phyloP scores from a whole-genome alignment of 2,888 invertebrate genomes.

The Drosophila ochracea region DNA sequence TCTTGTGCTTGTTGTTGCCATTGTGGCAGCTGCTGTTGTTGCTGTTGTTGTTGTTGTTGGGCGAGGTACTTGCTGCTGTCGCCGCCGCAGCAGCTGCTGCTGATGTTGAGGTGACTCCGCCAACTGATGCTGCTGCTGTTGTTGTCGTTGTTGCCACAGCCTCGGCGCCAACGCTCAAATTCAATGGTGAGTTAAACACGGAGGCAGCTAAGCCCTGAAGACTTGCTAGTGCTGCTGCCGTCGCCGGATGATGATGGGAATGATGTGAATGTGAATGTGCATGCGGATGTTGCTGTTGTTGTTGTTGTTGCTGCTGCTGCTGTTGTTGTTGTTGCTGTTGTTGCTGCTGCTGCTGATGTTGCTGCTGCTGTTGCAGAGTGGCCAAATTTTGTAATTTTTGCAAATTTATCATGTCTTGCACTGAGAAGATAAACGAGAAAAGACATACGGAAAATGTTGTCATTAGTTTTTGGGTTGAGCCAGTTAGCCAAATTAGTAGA shows the following conservation, averaged over 20 bases:
- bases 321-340: slow-evolving; percentile 65
- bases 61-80: slow-evolving; percentile 45
- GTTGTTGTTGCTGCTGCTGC: slow-evolving; percentile 82
- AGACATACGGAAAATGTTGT: slow-evolving; percentile 64
- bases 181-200: slow-evolving; percentile 92
- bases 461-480: slow-evolving; percentile 68
- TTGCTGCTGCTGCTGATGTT: slow-evolving; percentile 72
- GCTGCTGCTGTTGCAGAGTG: slow-evolving; percentile 88
- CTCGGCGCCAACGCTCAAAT: slow-evolving; percentile 90
- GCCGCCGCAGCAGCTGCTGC: slow-evolving; percentile 32
- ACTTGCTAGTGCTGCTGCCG: slow-evolving; percentile 87
- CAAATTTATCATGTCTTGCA: slow-evolving; percentile 86
- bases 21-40: slow-evolving; percentile 35
- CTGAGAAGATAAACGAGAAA: slow-evolving; percentile 71
- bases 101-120: slow-evolving; percentile 44
- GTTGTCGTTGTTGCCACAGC: slow-evolving; percentile 54
- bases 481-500: slow-evolving; percentile 56
- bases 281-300: slow-evolving; percentile 83
- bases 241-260: slow-evolving; percentile 71
- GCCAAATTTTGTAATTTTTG: slow-evolving; percentile 92
- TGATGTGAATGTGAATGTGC: slow-evolving; percentile 87
- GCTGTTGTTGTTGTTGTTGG: slow-evolving; percentile 35
- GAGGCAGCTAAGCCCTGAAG: slow-evolving; percentile 87
- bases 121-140: slow-evolving; percentile 37
- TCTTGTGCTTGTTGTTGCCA: slow-evolving; percentile 59